These are phyloP conservation scores for Andricus quercusramuli DNA, from an alignment of 2,888 invertebrate genomes.

Conservation along the genomic window DNA sequence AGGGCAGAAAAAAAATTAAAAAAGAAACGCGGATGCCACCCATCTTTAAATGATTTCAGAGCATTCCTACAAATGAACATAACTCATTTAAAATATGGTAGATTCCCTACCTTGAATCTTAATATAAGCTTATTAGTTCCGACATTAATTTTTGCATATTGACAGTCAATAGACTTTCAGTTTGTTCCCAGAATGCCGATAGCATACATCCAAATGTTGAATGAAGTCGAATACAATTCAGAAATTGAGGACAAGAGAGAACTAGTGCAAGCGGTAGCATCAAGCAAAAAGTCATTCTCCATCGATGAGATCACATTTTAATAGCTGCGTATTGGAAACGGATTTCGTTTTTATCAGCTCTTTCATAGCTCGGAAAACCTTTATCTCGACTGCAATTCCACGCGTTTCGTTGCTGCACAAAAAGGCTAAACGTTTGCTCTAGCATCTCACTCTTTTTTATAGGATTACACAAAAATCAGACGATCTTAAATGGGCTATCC, in stretches of 20 bases:
- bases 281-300: slow-evolving; percentile 51
- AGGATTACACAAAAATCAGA: neutral
- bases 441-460: neutral
- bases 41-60: no score
- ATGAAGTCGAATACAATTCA: slow-evolving; percentile 22
- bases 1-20: no score
- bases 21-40: no score
- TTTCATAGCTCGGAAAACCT: slow-evolving; percentile 47
- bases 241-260: neutral
- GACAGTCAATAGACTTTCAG: neutral
- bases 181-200: neutral
- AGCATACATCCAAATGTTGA: neutral
- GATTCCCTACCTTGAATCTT: no score
- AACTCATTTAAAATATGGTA: no score
- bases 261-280: neutral
- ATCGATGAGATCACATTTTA: slow-evolving; percentile 60
- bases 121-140: no score
- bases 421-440: neutral
- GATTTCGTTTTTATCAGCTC: slow-evolving; percentile 62
- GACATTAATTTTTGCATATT: neutral
- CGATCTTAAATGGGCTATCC: slow-evolving; percentile 12
- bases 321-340: slow-evolving; percentile 64
- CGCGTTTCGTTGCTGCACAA: neutral
- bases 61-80: no score
- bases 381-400: slow-evolving; percentile 33